Evolutionary conservation across 2,888 invertebrate genomes (phyloP).

Genomic region (Eupithecia abbreviata): DNA sequence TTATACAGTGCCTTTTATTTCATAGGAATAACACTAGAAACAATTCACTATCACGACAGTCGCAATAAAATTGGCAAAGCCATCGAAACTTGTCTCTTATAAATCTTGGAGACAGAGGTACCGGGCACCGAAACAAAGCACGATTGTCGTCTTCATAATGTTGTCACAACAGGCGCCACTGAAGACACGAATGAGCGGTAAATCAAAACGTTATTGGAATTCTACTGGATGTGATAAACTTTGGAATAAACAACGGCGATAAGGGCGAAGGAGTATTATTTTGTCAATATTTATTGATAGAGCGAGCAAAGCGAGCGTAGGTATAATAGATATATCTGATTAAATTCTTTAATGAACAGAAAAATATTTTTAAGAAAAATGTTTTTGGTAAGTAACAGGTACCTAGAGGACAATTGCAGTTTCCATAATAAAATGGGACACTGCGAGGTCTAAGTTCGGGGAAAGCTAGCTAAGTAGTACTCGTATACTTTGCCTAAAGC

Average conservation of each 20-base stretch:
- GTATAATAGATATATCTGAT: background rate
- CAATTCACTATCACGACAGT: constrained; percentile 18
- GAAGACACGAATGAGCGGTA: constrained; percentile 63
- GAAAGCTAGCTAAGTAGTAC: background rate
- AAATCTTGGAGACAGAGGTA: constrained; percentile 31
- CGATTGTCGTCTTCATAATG: constrained; percentile 58
- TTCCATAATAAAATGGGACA: background rate
- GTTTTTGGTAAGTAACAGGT: background rate
- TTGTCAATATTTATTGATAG: background rate
- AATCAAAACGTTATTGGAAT: constrained; percentile 57
- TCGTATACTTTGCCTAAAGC: too few species aligned
- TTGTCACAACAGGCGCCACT: constrained; percentile 69
- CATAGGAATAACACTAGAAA: constrained; percentile 9
- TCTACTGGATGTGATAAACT: constrained; percentile 17
- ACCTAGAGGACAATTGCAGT: background rate
- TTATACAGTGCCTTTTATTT: background rate
- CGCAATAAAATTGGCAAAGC: constrained; percentile 29
- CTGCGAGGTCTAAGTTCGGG: background rate
- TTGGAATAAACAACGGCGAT: constrained; percentile 10
- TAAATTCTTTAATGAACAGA: background rate
- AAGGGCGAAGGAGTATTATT: background rate
- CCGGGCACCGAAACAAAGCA: constrained; percentile 36
- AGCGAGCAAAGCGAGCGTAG: background rate
- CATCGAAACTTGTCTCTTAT: constrained; percentile 38
- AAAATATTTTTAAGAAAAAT: background rate